Percentiles rank a stretch among this genome's conserved stretches.
Conservation (phyloP, 2,797 vertebrate species). For the Micromesistius poutassou region DNA sequence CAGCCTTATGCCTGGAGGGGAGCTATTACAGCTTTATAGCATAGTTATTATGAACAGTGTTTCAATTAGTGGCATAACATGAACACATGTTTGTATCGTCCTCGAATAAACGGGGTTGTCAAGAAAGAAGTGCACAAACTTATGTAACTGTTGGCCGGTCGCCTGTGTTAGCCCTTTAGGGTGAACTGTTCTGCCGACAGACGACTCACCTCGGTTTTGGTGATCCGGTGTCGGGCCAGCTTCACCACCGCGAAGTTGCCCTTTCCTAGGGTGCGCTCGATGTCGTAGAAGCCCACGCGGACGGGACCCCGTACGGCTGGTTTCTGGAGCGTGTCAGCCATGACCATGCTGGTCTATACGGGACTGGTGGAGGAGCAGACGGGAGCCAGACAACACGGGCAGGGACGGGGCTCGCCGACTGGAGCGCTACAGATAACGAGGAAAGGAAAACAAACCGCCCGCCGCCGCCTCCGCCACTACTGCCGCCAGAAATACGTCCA, state of each 20-base stretch:
- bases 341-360: conserved; percentile 89
- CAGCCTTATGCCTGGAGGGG: background rate
- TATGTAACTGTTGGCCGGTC: conserved; percentile 66
- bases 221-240: conserved; percentile 94
- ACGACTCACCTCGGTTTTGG: conserved; percentile 91
- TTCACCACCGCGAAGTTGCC: conserved; percentile 98
- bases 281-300: conserved; percentile 98
- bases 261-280: conserved; percentile 97
- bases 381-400: background rate
- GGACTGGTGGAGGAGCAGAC: background rate
- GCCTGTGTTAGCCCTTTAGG: conserved; percentile 64
- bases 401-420: background rate
- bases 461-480: conserved; percentile 35
- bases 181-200: conserved; percentile 50
- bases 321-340: conserved; percentile 92
- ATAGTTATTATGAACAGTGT: background rate
- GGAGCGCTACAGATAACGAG: conserved; percentile 65
- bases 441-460: conserved; percentile 63
- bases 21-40: background rate
- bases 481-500: conserved; percentile 63
- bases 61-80: conserved; percentile 33
- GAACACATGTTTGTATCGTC: conserved; percentile 27
- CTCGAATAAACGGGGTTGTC: background rate
- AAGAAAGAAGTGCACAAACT: conserved; percentile 52
- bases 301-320: conserved; percentile 88